Conservation (phyloP, 2,888 invertebrate genomes). For the Scaptomyza parva region DNA sequence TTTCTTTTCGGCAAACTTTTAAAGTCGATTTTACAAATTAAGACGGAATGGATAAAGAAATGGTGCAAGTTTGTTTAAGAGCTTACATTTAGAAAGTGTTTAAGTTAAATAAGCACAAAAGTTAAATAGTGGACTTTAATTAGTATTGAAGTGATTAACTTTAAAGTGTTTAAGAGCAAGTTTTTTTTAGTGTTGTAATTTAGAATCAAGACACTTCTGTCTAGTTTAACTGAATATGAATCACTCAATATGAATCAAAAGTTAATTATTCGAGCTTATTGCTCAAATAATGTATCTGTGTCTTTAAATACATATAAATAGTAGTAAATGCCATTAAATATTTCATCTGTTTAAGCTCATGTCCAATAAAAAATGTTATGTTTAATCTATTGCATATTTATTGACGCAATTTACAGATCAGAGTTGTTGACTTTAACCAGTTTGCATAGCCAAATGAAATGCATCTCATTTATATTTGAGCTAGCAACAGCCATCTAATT, state of each 20-base stretch:
- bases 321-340: not conserved
- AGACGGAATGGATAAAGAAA: not conserved
- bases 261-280: no score
- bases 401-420: conserved; percentile 8
- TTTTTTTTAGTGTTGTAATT: not conserved
- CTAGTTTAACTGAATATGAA: no score
- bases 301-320: not conserved
- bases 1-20: not conserved
- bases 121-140: no score
- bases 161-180: not conserved
- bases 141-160: not conserved
- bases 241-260: no score
- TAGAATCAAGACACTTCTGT: no score
- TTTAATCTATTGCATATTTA: not conserved
- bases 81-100: not conserved
- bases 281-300: no score
- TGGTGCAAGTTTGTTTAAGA: not conserved
- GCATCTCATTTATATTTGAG: conserved; percentile 53
- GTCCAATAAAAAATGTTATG: not conserved
- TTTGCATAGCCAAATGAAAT: conserved; percentile 41
- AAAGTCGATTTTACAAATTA: not conserved
- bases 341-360: not conserved
- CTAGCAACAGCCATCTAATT: conserved; percentile 59
- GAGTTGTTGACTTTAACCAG: conserved; percentile 7
- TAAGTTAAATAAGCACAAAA: not conserved